These are phyloP conservation scores for Papilio dardanus DNA, from an alignment of 1,140 invertebrate species.

Conservation along the genomic window DNA sequence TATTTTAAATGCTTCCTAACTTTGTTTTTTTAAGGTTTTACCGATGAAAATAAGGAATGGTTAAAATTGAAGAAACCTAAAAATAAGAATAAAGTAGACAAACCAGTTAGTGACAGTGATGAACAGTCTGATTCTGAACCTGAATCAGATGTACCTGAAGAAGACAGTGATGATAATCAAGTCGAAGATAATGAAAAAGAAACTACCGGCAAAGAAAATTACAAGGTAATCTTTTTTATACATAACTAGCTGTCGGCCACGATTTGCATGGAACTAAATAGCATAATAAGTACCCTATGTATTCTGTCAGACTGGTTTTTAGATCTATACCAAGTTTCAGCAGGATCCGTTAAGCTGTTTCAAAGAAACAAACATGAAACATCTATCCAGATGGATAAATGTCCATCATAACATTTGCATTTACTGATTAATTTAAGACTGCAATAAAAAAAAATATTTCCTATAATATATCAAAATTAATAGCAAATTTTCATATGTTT, in stretches of 20 bases:
- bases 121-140: constrained; percentile 49
- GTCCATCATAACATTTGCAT: too few species aligned
- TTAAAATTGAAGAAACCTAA: constrained; percentile 84
- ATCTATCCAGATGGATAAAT: too few species aligned
- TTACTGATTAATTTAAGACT: too few species aligned
- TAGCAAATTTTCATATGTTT: too few species aligned
- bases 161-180: constrained; percentile 55
- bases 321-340: too few species aligned
- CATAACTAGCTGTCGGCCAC: not conserved
- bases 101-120: constrained; percentile 54
- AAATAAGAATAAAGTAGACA: constrained; percentile 45
- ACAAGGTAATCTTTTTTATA: constrained; percentile 58
- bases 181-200: constrained; percentile 43
- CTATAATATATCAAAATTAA: too few species aligned
- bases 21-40: constrained; percentile 78
- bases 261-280: too few species aligned
- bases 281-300: too few species aligned
- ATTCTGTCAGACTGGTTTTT: too few species aligned
- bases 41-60: constrained; percentile 88
- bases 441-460: too few species aligned
- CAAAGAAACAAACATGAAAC: too few species aligned
- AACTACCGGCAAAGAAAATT: constrained; percentile 60
- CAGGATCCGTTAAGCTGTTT: too few species aligned
- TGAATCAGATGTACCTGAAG: constrained; percentile 52
- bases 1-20: not conserved